Conservation (phyloP, 2,797 vertebrate genomes). For the Cuculus canorus region DNA sequence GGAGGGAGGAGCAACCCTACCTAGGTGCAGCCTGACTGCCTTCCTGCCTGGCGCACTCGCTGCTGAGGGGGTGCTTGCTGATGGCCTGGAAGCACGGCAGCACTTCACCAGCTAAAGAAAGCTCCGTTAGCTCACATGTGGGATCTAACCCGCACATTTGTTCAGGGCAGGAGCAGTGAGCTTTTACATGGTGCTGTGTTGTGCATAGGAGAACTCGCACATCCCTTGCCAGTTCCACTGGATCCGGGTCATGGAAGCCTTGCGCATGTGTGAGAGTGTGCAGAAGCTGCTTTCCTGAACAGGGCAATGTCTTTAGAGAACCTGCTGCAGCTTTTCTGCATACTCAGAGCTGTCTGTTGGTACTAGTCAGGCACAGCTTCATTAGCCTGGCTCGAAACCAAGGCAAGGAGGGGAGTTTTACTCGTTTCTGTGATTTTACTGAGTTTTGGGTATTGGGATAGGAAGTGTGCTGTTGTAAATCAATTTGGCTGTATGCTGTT, state of each 20-base stretch:
- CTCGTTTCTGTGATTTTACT: background rate
- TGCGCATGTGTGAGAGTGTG: background rate
- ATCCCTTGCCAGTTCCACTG: background rate
- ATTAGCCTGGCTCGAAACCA: background rate
- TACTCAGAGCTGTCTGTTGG: background rate
- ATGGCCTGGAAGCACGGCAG: background rate
- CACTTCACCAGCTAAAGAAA: background rate
- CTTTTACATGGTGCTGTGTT: background rate
- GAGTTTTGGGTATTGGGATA: background rate
- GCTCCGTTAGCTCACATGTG: background rate
- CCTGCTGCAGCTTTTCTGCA: background rate
- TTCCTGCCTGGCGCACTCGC: too few species aligned
- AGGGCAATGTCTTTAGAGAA: background rate
- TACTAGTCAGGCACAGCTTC: background rate
- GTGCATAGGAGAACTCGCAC: background rate
- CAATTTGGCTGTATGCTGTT: background rate
- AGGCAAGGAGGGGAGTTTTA: background rate
- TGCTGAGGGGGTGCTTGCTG: too few species aligned
- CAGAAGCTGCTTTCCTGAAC: background rate
- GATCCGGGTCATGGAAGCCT: background rate
- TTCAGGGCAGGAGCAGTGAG: background rate
- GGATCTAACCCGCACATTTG: background rate
- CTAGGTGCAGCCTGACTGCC: too few species aligned
- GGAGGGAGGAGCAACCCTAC: background rate
- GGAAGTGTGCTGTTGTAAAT: constrained; percentile 20